Evolutionary conservation across 2,797 vertebrate genomes (phyloP).

Genomic region (Urosaurus nigricauda): DNA sequence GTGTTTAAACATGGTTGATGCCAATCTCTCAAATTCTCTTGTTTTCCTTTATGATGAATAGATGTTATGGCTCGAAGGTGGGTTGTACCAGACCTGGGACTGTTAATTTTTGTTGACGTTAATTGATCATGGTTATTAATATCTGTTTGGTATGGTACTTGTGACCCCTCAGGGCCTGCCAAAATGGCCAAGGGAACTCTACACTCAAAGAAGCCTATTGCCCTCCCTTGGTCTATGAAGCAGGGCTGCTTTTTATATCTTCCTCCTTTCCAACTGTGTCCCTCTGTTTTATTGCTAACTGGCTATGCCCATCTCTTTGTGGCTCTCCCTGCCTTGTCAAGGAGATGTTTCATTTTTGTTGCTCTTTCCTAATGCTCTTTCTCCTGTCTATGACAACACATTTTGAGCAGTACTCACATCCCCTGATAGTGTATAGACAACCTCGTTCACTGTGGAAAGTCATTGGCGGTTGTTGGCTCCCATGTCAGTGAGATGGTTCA

Average conservation of each 20-base stretch:
- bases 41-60: too few relatives aligned
- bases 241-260: background rate
- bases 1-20: background rate
- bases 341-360: rapidly evolving
- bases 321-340: background rate
- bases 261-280: background rate
- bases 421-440: background rate
- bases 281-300: background rate
- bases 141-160: too few relatives aligned
- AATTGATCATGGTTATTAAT: background rate
- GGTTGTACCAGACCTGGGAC: background rate
- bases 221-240: too few relatives aligned
- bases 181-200: too few relatives aligned
- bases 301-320: background rate
- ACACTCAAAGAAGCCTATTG: background rate
- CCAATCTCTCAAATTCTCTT: too few relatives aligned
- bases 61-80: too few relatives aligned
- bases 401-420: rapidly evolving
- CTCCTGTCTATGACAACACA: background rate
- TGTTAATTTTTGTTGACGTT: background rate
- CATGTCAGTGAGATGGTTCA: too few relatives aligned
- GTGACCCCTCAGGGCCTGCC: too few relatives aligned
- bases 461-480: background rate
- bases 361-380: background rate
- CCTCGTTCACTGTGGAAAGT: too few relatives aligned